Percentiles rank a stretch among this genome's conserved stretches.
phyloP scores from a whole-genome alignment of 2,797 vertebrate genomes.

The Pelobates cultripes region DNA sequence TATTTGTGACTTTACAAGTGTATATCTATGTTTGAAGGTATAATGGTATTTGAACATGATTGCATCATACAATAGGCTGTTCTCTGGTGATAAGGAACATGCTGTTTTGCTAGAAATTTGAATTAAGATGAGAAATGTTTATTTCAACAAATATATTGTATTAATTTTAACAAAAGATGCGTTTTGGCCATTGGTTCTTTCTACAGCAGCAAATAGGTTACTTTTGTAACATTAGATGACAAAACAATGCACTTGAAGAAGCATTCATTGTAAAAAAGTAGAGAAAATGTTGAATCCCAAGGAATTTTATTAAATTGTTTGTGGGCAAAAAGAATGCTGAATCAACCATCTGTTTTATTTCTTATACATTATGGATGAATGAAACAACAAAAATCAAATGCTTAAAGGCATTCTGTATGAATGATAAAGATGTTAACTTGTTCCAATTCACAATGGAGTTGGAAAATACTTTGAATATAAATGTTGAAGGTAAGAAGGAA shows the following conservation, averaged over 20 bases:
- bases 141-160: not conserved
- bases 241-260: not conserved
- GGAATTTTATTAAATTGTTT: slow-evolving; percentile 36
- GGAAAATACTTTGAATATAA: not conserved
- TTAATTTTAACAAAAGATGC: not conserved
- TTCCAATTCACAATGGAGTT: slow-evolving; percentile 1
- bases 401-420: slow-evolving; percentile 19
- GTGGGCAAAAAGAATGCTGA: slow-evolving; percentile 29
- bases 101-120: not conserved
- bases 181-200: too few relatives aligned
- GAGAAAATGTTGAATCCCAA: slow-evolving; percentile 2
- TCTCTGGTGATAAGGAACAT: too few relatives aligned
- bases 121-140: not conserved
- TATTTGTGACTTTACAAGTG: not conserved
- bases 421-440: slow-evolving; percentile 26
- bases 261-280: not conserved
- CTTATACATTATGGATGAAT: slow-evolving; percentile 47
- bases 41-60: too few relatives aligned
- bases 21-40: too few relatives aligned
- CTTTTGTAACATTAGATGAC: not conserved
- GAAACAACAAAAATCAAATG: slow-evolving; percentile 17
- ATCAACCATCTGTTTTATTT: slow-evolving; percentile 45
- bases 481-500: not conserved
- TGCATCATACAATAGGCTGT: too few relatives aligned
- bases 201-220: not conserved